Base-by-base conservation (phyloP, 2,113 vertebrate species). In the Cinclus cinclus region DNA sequence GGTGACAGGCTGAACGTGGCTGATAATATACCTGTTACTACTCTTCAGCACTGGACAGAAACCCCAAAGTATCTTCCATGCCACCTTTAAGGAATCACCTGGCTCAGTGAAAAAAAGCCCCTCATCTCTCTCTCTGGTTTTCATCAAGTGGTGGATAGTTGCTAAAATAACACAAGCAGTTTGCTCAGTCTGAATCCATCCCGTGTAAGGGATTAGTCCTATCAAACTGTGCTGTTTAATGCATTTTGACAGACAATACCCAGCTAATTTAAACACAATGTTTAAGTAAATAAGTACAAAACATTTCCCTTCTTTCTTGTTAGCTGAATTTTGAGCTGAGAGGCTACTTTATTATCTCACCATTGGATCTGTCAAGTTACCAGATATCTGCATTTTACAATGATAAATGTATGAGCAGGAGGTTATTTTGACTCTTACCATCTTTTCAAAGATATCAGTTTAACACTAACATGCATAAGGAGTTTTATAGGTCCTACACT, bases 261-360 rank as follows among this genome's bases (percentile, higher is more conserved):
- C 22, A 70, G 27, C 31, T 96, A 87, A 95, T 93, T 88, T 79
- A 78, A 92, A 79, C 19, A 56, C 23, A n/a, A 0, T 5, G 2
- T 74, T 88, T 60, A 52, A 67, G 31, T 84, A 94, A 90, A 83
- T 68, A 88, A 87, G 64, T n/a, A 65, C 46, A 88, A 71, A 92
- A 46, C 59, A 11, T 71, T 83, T 65, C 22, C 27, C 65, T 55
- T 20, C 30, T 13, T 73, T 83, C 42, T 31, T 76, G 21, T 75
- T 91, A 49, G 64, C 11, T 77, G 68, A 65, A 81, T 87, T 92
- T 75, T 76, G 59, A 82, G 41, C 68, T 28, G 37, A 77, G 77
- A 60, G 39, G 35, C 52, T 69, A 62, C 25, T 90, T 79, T 76
- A 74, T 94, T 75, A 37, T 35, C 30, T 90, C n/a, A 21, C 31